These are phyloP conservation scores for Asobara japonica DNA, from an alignment of 1,140 invertebrate genomes.

Conservation along the genomic window DNA sequence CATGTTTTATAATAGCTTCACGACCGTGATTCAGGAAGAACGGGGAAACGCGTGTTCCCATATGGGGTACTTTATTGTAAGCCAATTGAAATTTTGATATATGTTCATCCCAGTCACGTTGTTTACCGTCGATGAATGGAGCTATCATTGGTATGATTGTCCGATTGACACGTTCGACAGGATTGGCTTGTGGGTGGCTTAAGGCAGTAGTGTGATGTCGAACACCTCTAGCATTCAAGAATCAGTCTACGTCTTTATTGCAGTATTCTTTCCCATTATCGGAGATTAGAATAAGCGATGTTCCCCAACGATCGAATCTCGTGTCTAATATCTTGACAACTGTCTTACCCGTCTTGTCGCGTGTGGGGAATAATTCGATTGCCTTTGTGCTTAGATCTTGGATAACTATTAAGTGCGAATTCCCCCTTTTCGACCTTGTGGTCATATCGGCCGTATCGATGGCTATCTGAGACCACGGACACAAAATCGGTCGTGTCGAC, in stretches of 20 bases:
- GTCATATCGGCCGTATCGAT: constrained; percentile 13
- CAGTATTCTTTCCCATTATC: constrained; percentile 30
- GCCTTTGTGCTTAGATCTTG: constrained; percentile 29
- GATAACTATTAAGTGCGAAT: constrained; percentile 10
- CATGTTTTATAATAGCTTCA: constrained; percentile 14
- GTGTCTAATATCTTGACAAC: constrained; percentile 16
- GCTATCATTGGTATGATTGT: constrained; percentile 28
- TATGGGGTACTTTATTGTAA: constrained; percentile 30
- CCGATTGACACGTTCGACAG: constrained; percentile 14
- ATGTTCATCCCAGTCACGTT: constrained; percentile 17
- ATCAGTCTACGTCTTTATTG: constrained; percentile 29
- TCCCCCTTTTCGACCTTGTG: constrained; percentile 13
- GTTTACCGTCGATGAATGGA: constrained; percentile 7
- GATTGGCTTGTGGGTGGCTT: constrained; percentile 19
- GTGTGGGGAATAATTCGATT: constrained; percentile 24
- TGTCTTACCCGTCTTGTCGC: background rate
- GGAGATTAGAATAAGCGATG: background rate
- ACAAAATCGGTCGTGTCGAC: background rate
- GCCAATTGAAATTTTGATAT: constrained; percentile 27
- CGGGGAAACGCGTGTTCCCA: constrained; percentile 19
- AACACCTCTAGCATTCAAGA: constrained; percentile 14
- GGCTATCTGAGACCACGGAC: constrained; percentile 9
- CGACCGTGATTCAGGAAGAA: constrained; percentile 30
- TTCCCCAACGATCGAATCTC: constrained; percentile 27
- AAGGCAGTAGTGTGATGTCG: constrained; percentile 17